Evolutionary conservation across 1,140 invertebrate species (phyloP).

Genomic region (Conus ventricosus): DNA sequence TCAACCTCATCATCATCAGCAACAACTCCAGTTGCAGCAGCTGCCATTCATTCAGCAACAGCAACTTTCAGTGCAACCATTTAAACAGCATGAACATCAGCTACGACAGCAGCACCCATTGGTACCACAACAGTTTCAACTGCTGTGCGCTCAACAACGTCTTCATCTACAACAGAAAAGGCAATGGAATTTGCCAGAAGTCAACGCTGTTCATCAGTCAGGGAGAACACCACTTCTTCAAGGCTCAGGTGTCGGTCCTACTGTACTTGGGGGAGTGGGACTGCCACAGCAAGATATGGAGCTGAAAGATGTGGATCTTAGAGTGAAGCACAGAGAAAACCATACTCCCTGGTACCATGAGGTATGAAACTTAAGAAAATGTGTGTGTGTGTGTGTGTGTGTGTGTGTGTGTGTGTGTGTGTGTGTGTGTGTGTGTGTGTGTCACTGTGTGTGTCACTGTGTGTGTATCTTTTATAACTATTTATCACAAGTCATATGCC

Average conservation of each 20-base stretch:
- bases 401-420: too few species aligned
- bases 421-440: too few species aligned
- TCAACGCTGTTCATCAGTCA: neutral
- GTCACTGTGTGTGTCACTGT: too few species aligned
- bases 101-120: neutral
- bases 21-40: neutral
- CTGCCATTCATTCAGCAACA: neutral
- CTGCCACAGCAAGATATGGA: neutral
- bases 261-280: neutral
- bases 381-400: too few species aligned
- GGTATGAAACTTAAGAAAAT: neutral
- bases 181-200: neutral
- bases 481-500: too few species aligned
- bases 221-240: neutral
- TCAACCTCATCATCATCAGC: neutral
- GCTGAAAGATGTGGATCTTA: neutral
- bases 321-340: neutral
- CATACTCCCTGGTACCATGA: neutral
- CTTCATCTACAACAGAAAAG: neutral
- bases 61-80: neutral
- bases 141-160: neutral
- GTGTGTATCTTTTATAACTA: too few species aligned
- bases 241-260: neutral
- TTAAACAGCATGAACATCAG: neutral
- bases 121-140: neutral